Base-by-base conservation (phyloP, 2,113 vertebrate genomes). In the Stigmatopora nigra region DNA sequence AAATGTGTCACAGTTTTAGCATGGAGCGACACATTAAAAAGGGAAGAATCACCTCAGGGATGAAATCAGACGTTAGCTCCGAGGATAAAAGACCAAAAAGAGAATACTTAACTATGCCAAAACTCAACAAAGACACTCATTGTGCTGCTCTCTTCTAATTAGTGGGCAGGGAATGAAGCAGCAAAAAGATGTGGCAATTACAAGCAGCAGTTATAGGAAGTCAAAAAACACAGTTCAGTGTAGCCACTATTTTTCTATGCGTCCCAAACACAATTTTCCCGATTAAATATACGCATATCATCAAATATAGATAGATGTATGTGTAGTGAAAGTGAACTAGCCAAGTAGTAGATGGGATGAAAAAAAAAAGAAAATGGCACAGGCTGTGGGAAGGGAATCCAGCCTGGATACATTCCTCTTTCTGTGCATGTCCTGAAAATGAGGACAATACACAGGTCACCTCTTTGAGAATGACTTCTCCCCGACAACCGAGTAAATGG, bases 401-500 rank as follows among this genome's bases (percentile, higher is more conserved):
- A 69, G 76, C 70, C 61, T 61, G 41, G 65, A 65, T 74, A 47
- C 60, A 61, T 65, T 61, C 67, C 51, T 61, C 17, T 46, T 59
- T 58, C 61, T 65, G 58, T 56, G 48, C 73, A 74, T 31, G 46
- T 64, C 65, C 17, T 55, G 31, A 31, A 36, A 78, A 76, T 9
- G 64, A 73, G 73, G 61, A 71, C 47, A 57, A 75, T 74, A 89
- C 82, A 82, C 76, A 78, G 87, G 85, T 86, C 85, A 85, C 48
- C 1, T 17, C 63, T 62, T 78, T 78, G 63, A 59, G 72, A 77
- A 61, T 6, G 70, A 68, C 64, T 83, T 86, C 79, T 78, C 73
- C 75, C 47, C 72, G 77, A 58, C 78, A 82, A 82, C 82, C 4
- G 1, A 66, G 76, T 62, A 73, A 73, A 70, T 14, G 63, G 67